Base-by-base conservation (phyloP, 2,113 vertebrate genomes). In the Ardeotis arabs region DNA sequence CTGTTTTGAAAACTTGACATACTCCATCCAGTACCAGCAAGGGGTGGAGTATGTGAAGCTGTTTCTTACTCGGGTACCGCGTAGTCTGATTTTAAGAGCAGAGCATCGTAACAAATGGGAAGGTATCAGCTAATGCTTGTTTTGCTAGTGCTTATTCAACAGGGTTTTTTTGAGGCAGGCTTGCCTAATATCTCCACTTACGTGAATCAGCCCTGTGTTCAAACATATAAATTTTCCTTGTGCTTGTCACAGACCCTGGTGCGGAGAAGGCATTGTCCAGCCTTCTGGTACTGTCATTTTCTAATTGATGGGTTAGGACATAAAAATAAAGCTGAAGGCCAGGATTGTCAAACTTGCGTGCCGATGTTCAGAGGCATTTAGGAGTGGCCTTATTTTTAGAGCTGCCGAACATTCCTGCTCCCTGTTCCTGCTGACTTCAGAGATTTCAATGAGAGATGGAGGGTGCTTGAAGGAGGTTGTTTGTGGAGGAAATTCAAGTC, bases 401-500 rank as follows among this genome's bases (percentile, higher is more conserved):
- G 85, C 88, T 62, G 55, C 69, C 0, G 16, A 81, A 84, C 28
- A 2, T 75, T 72, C 74, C 76, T 27, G 14, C 0, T 50, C 73
- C 47, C 60, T 2, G 3, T 76, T 95, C 90, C 87, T 94, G 92
- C 96, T 95, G 87, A 96, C 95, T 97, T 84, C 44, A 87, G 90
- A 86, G 73, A 72, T 96, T 96, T 97, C 93, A 96, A 53, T 89
- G 93, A 94, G 95, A 94, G 56, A 52, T 82, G 86, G 73, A 97
- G 93, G 90, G 83, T 95, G 76, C 78, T 77, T 55, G 76, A 62
- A 93, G 64, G 84, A 89, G 56, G n/a, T 55, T 88, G 24, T 56
- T 77, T 22, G 49, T 19, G n/a, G 45, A 41, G 59, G n/a, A 92
- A 90, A 50, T 49, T 68, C 21, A 44, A 33, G 53, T 28, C n/a